Conservation (phyloP, 1,140 invertebrate species). For the Nebria ingens region DNA sequence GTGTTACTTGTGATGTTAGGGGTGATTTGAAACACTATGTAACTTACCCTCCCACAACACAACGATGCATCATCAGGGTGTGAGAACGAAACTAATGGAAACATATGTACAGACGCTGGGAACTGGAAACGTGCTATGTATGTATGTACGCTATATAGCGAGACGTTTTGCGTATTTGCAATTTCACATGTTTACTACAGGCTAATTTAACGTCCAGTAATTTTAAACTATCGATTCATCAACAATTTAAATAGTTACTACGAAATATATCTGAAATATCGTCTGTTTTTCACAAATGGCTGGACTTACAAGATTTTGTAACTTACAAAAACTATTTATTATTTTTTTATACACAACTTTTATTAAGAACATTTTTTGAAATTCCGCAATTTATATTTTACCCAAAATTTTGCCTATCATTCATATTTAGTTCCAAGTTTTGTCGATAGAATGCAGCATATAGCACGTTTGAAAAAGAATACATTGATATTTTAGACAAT, state of each 20-base stretch:
- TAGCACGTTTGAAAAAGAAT: no score
- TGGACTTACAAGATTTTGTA: no score
- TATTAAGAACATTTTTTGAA: no score
- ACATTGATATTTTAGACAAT: no score
- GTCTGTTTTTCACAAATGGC: no score
- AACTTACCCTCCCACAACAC: not conserved
- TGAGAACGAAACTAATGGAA: slow-evolving; percentile 5
- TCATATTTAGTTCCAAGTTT: no score
- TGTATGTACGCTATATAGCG: no score
- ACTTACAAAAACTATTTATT: no score
- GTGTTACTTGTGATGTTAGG: not conserved
- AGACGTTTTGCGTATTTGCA: not conserved
- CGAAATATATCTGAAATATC: not conserved
- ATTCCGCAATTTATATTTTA: no score
- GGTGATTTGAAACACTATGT: not conserved
- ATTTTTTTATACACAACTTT: no score
- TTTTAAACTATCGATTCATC: not conserved
- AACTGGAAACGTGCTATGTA: not conserved
- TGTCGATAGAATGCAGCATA: no score
- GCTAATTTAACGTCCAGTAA: not conserved
- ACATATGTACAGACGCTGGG: slow-evolving; percentile 3
- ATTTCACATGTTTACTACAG: not conserved
- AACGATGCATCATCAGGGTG: not conserved
- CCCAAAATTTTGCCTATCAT: no score
- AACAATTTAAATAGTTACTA: not conserved